Conservation (phyloP, 1,140 invertebrate genomes). For the Ephestia elutella region DNA sequence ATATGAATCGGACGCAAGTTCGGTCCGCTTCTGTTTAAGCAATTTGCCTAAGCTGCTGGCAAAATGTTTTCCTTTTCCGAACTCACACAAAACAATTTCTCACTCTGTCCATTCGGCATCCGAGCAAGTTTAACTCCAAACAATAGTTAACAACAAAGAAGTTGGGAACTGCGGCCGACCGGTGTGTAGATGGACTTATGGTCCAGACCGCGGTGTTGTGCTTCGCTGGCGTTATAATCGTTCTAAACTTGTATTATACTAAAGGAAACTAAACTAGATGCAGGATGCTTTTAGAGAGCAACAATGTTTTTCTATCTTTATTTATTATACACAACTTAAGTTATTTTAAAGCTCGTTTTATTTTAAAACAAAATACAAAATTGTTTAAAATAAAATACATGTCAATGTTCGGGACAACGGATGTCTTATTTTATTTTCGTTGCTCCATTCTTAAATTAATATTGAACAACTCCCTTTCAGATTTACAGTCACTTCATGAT, state of each 20-base stretch:
- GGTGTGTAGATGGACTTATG: conserved; percentile 38
- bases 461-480: too few relatives aligned
- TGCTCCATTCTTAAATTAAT: too few relatives aligned
- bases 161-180: conserved; percentile 36
- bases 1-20: conserved; percentile 46
- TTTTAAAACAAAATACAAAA: too few relatives aligned
- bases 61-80: conserved; percentile 63
- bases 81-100: conserved; percentile 54
- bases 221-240: conserved; percentile 19
- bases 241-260: conserved; percentile 9
- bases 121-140: conserved; percentile 58
- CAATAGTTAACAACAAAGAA: conserved; percentile 69
- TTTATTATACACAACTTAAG: too few relatives aligned
- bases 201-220: conserved; percentile 13
- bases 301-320: conserved; percentile 5
- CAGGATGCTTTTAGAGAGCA: neutral
- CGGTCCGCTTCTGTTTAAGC: conserved; percentile 32
- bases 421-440: too few relatives aligned
- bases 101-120: conserved; percentile 41
- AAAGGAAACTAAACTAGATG: neutral
- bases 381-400: too few relatives aligned
- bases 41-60: conserved; percentile 61
- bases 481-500: too few relatives aligned
- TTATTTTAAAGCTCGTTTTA: too few relatives aligned
- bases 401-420: too few relatives aligned